These are phyloP conservation scores for Eupithecia abbreviata DNA, from an alignment of 2,888 invertebrate species.

Conservation along the genomic window DNA sequence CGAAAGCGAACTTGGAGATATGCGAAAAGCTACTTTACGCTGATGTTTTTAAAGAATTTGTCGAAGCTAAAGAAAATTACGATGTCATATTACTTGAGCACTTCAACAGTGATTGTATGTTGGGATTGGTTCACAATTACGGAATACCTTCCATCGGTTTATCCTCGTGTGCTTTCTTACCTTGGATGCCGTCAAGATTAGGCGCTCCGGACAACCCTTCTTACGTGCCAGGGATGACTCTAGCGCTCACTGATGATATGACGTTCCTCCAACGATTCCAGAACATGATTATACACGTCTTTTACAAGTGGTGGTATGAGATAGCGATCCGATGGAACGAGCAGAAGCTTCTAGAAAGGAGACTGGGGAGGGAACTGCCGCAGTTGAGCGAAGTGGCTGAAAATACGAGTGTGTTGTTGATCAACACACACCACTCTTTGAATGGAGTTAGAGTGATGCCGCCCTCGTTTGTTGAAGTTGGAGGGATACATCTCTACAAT, in stretches of 20 bases:
- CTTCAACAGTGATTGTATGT: conserved; percentile 78
- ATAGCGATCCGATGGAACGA: conserved; percentile 52
- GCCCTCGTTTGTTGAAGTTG: conserved; percentile 79
- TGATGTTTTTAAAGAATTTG: conserved; percentile 57
- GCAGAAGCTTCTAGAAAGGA: conserved; percentile 59
- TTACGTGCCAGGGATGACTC: conserved; percentile 63
- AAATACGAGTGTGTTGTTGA: conserved; percentile 73
- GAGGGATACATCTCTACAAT: conserved; percentile 77
- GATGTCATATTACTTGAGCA: conserved; percentile 77
- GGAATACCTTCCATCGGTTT: conserved; percentile 69
- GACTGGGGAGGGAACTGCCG: conserved; percentile 64
- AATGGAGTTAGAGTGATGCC: conserved; percentile 70
- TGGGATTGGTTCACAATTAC: conserved; percentile 71
- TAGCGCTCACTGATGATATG: conserved; percentile 63
- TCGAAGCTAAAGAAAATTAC: conserved; percentile 62
- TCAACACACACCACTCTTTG: conserved; percentile 74
- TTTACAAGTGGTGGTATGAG: conserved; percentile 56
- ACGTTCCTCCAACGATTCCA: conserved; percentile 66
- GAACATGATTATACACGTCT: conserved; percentile 63
- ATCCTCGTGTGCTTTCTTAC: conserved; percentile 65
- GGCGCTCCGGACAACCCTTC: conserved; percentile 72
- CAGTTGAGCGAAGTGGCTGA: conserved; percentile 63
- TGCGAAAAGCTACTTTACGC: conserved; percentile 60
- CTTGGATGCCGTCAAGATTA: conserved; percentile 66
- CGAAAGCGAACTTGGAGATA: conserved; percentile 48